Conservation (phyloP, 1,140 invertebrate genomes). For the Tetragnatha versicolor region DNA sequence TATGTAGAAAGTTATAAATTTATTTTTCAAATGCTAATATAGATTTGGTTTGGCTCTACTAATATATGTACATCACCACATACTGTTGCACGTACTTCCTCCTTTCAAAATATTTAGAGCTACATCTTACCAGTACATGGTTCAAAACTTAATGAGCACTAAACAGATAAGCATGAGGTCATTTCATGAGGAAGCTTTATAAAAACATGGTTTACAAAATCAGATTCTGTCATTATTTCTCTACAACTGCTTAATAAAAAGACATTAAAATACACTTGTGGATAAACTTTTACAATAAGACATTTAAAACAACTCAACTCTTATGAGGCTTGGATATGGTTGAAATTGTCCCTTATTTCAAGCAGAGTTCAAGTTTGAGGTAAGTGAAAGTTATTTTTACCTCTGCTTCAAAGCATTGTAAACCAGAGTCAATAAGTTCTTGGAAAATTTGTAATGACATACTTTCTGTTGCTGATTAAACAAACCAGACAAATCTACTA, state of each 20-base stretch:
- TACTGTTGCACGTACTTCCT: conserved; percentile 25
- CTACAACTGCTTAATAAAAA: background rate
- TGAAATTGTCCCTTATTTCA: too few relatives aligned
- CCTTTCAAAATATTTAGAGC: conserved; percentile 14
- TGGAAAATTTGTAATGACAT: too few relatives aligned
- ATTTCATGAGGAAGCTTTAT: background rate
- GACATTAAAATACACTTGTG: background rate
- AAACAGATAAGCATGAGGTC: conserved; percentile 8
- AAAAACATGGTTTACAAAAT: conserved; percentile 6
- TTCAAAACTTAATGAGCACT: conserved; percentile 23
- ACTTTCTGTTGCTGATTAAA: too few relatives aligned
- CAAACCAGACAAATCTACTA: too few relatives aligned
- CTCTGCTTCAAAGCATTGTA: too few relatives aligned
- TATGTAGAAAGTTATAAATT: conserved; percentile 42
- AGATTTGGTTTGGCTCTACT: conserved; percentile 36
- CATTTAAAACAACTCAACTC: too few relatives aligned
- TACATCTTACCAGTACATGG: conserved; percentile 16
- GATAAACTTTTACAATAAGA: too few relatives aligned
- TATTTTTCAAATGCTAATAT: conserved; percentile 45
- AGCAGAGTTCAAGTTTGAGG: too few relatives aligned
- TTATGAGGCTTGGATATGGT: too few relatives aligned
- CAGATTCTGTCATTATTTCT: background rate
- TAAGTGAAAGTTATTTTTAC: too few relatives aligned
- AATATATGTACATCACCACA: conserved; percentile 20
- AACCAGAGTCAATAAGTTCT: too few relatives aligned